Evolutionary conservation across 1,140 invertebrate genomes (phyloP), one percentile per base, ranked within the genome.

Genomic region (Heliconius hermathena): DNA sequence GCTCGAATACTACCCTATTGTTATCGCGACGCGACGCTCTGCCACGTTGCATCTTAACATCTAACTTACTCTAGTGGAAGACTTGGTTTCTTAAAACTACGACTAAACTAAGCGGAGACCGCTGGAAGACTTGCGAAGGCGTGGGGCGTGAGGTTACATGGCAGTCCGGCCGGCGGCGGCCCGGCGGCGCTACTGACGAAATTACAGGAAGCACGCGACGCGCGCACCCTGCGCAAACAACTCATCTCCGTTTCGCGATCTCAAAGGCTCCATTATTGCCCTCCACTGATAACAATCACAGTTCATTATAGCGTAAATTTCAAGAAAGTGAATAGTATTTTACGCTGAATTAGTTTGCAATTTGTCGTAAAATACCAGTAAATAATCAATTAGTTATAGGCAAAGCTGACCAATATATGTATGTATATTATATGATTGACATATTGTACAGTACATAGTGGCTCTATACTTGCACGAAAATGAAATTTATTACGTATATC

Each of bases 1-100:
- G 90, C 81, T 96, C 96, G 85, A 96, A 96, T 8, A 96, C 93
- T 4, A 96, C 89, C 38, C 95, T 90, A 83, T 96, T 95, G 83
- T 95, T 95, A 11, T 95, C 89, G 84, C 95, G 91, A 83, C 90
- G 90, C 90, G 88, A 80, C 84, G 86, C 90, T 90, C 95, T 85
- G 78, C 89, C 88, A 85, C 91, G 88, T 84, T 93, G 90, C 92
- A 92, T 93, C 85, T 89, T 92, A 93, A 75, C 29, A 78, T 88
- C 73, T 86, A 90, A 88, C 85, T 89, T 93, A 91, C 82, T 76
- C 90, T 93, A 93, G 85, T 93, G 92, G 92, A 93, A 93, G 92
- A 93, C 92, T 93, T 92, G 87, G 86, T 92, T 93, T 83, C 92
- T 92, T 91, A 91, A 85, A 72, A 79, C 87, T 92, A 89, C 9